Percentiles rank a stretch among this genome's conserved stretches.
phyloP scores from a whole-genome alignment of 1,140 invertebrate genomes.

The Sipha flava region DNA sequence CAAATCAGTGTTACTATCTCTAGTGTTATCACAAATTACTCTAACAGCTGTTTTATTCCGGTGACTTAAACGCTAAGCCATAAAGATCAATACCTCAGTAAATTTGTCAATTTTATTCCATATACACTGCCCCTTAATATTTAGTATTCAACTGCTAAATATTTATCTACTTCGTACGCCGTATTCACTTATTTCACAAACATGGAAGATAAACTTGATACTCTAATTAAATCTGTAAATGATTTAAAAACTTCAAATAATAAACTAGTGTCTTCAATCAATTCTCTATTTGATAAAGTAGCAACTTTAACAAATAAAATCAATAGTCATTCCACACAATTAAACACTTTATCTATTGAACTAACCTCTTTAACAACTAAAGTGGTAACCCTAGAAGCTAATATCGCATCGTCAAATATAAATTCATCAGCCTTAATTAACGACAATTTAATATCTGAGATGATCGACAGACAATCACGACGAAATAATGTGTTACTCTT shows the following conservation, averaged over 20 bases:
- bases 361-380: background rate
- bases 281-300: background rate
- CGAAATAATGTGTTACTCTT: background rate
- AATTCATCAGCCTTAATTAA: background rate
- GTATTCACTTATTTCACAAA: background rate
- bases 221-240: background rate
- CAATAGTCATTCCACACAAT: background rate
- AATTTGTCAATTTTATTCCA: background rate
- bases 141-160: background rate
- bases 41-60: background rate
- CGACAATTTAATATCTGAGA: background rate
- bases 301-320: background rate
- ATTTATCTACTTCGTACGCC: background rate
- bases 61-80: background rate
- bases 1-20: background rate
- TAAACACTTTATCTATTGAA: background rate
- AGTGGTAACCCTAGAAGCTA: background rate
- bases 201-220: background rate
- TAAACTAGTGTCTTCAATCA: background rate
- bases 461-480: background rate
- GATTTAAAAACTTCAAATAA: background rate
- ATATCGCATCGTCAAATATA: background rate
- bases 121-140: background rate
- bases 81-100: background rate
- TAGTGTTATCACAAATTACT: background rate